Evolutionary conservation across 2,113 vertebrate genomes (phyloP), one percentile per base, ranked within the genome.

Genomic region (Microcebus murinus): DNA sequence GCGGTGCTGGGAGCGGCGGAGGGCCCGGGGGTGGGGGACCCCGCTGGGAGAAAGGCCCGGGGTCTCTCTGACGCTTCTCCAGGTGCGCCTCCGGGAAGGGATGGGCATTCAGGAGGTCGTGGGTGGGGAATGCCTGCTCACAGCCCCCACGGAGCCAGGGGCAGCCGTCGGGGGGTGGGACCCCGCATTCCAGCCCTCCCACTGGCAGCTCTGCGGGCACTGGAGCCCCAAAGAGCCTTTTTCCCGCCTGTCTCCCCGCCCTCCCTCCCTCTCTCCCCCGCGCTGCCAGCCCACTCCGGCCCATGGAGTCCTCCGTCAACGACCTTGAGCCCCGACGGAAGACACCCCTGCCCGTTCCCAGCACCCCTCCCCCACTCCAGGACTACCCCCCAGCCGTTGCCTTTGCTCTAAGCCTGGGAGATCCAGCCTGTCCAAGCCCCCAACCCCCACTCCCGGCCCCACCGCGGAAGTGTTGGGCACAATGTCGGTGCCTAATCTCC

Each of bases 291-390:
- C 91, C 87, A 36, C 74, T 71, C 88, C 4, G 18, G 57, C 63
- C 82, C 57, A 0, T n/a, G 52, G 77, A 96, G 95, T 96, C 95
- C 86, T 97, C 84, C 91, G 52, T n/a, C 85, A n/a, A 97, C 97
- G 97, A 98, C 97, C 97, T 98, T 97, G 97, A 97, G 82, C 96
- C 97, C 97, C 95, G 96, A 97, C 86, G 91, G 95, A 94, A 97
- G 82, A 57, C 91, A 94, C 96, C 84, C 67, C 71, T 59, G 82
- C 77, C 85, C 34, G 31, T 36, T 20, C 63, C 15, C 21, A 65
- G 71, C 25, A n/a, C 59, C 94, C 94, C 36, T 76, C 57, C 94
- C 87, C 95, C 20, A 4, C 48, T 36, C 68, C 52, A 6, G 59
- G 29, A 52, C 80, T 18, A 29, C 15, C 42, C 65, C 76, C 31